These are phyloP conservation scores for Dipodomys stephensi DNA, from an alignment of 2,113 vertebrate genomes.

Conservation along the genomic window DNA sequence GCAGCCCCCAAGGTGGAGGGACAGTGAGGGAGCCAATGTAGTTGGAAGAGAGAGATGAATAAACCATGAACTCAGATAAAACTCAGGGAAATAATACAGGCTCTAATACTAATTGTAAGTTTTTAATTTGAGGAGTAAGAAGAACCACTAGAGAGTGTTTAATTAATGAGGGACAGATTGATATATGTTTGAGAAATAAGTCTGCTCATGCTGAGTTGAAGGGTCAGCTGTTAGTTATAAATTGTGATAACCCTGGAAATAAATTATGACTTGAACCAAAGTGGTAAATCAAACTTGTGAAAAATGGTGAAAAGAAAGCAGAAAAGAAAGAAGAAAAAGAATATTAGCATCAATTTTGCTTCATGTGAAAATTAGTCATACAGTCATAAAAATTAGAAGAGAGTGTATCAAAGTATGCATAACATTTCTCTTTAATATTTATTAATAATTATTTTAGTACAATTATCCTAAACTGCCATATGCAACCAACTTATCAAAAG, in stretches of 20 bases:
- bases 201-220: background rate
- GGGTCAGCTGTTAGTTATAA: background rate
- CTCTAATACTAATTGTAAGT: background rate
- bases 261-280: background rate
- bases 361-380: background rate
- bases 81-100: background rate
- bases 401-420: conserved; percentile 11
- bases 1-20: background rate
- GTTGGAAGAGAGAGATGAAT: background rate
- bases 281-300: background rate
- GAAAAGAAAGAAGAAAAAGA: too few relatives aligned
- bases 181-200: background rate
- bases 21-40: background rate
- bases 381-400: background rate
- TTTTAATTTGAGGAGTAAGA: background rate
- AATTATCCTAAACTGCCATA: background rate
- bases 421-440: background rate
- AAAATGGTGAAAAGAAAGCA: background rate
- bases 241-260: background rate
- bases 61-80: background rate
- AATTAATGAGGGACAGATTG: background rate
- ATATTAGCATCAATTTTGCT: too few relatives aligned
- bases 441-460: background rate
- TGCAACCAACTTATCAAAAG: background rate
- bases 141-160: background rate